Conservation (phyloP, 2,797 vertebrate genomes). For the Muscicapa comitata region DNA sequence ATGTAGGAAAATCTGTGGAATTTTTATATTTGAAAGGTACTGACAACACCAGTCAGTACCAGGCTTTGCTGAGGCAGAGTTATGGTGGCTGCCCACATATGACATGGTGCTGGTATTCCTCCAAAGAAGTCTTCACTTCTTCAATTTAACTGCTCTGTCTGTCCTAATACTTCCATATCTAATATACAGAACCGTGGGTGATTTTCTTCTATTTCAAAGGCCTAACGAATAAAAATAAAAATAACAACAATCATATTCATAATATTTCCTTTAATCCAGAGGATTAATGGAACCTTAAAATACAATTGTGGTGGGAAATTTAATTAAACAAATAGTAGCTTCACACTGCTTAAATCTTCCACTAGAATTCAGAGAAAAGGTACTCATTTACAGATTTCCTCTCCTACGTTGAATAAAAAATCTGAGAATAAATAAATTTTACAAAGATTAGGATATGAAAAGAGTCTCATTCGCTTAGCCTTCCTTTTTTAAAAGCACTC, state of each 20-base stretch:
- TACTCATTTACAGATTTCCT: not conserved
- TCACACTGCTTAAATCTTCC: not conserved
- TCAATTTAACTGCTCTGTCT: not conserved
- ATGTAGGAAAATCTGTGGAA: not conserved
- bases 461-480: not conserved
- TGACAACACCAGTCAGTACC: not conserved
- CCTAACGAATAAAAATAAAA: not conserved
- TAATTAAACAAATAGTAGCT: not conserved
- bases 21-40: not conserved
- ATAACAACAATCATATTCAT: not conserved
- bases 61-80: not conserved
- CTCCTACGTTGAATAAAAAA: fast-evolving
- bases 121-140: not conserved
- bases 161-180: not conserved
- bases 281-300: not conserved
- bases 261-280: not conserved
- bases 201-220: not conserved
- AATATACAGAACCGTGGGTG: not conserved
- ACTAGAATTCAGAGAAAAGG: not conserved
- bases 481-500: not conserved
- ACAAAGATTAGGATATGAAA: not conserved
- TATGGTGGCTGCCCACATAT: not conserved
- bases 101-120: not conserved
- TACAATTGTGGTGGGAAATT: not conserved
- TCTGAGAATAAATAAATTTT: not conserved